Conservation (phyloP, 1,140 invertebrate species). For the Drosophila ironensis region DNA sequence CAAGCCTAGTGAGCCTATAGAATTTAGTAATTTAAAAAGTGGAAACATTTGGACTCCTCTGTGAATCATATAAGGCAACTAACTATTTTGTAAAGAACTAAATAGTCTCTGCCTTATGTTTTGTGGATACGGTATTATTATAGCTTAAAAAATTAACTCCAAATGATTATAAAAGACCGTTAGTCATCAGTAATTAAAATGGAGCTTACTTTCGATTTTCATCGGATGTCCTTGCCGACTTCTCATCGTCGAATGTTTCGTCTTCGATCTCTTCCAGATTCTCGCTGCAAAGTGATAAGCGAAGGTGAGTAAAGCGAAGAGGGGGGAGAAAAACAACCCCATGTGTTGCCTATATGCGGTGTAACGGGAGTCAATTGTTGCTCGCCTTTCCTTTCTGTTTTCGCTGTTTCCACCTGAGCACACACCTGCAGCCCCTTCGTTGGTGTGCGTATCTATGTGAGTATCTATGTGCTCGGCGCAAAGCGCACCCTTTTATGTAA, state of each 20-base stretch:
- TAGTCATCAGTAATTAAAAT: not conserved
- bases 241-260: conserved; percentile 84
- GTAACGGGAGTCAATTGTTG: conserved; percentile 62
- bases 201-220: conserved; percentile 88
- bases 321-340: conserved; percentile 44
- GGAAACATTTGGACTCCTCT: too few species aligned
- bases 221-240: conserved; percentile 85
- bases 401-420: conserved; percentile 2
- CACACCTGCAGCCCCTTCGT: conserved; percentile 16
- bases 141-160: too few species aligned
- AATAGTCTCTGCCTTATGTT: too few species aligned
- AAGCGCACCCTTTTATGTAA: conserved; percentile 26
- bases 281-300: conserved; percentile 82
- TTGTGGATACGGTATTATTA: too few species aligned
- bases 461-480: conserved; percentile 1
- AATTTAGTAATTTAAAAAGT: too few species aligned
- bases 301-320: not conserved
- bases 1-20: too few species aligned
- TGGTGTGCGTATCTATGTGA: conserved; percentile 8
- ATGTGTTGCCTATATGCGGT: conserved; percentile 27
- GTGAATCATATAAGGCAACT: too few species aligned
- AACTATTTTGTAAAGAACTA: too few species aligned
- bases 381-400: conserved; percentile 31
- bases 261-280: conserved; percentile 85
- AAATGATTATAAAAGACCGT: too few species aligned